A percentile compares a stretch with the other conserved stretches of the same genome.
Conservation (phyloP, 1,140 invertebrate species). For the Lerema accius region DNA sequence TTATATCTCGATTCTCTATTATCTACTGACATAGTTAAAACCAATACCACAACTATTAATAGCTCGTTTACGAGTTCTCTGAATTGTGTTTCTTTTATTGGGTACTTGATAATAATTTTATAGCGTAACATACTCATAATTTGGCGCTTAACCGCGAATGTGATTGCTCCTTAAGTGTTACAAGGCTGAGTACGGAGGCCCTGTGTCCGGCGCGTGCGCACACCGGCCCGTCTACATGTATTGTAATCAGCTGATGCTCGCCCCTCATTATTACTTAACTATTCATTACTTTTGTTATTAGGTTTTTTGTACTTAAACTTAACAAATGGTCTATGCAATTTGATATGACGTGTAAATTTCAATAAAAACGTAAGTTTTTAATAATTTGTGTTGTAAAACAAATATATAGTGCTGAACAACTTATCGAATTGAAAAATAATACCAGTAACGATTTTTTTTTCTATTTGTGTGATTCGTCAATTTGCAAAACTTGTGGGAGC, state of each 20-base stretch:
- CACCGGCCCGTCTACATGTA: constrained; percentile 36
- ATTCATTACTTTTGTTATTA: not conserved
- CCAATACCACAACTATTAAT: not conserved
- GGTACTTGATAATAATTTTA: constrained; percentile 13
- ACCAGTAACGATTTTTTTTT: too few relatives aligned
- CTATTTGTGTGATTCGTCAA: too few relatives aligned
- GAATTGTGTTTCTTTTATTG: constrained; percentile 10
- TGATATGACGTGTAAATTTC: too few relatives aligned
- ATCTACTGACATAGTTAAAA: not conserved
- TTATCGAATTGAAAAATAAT: too few relatives aligned
- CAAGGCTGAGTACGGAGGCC: constrained; percentile 48
- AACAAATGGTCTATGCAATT: too few relatives aligned
- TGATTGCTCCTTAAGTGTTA: constrained; percentile 60
- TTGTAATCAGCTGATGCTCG: constrained; percentile 1
- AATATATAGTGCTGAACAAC: too few relatives aligned
- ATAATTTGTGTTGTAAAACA: too few relatives aligned
- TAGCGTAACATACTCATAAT: constrained; percentile 42
- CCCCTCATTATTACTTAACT: not conserved
- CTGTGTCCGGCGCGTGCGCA: constrained; percentile 43
- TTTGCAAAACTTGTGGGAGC: too few relatives aligned
- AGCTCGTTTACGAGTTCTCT: not conserved
- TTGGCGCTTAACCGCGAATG: constrained; percentile 54
- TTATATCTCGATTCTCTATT: not conserved
- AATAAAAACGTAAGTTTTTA: too few relatives aligned
- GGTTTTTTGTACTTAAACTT: not conserved